phyloP scores from a whole-genome alignment of 2,797 vertebrate genomes.

The Orestias chungarensis region DNA sequence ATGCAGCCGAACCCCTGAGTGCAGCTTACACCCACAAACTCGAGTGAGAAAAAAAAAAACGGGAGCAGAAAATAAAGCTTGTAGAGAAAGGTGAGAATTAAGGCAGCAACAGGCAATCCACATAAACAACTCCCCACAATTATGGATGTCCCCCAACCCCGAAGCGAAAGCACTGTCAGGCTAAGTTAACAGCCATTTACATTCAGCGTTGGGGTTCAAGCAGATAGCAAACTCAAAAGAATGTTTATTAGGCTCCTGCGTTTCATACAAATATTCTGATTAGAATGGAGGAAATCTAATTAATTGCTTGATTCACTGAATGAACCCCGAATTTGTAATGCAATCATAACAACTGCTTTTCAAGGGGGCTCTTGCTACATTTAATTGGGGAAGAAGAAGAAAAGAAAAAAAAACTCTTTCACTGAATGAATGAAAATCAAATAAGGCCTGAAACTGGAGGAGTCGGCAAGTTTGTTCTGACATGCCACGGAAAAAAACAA shows the following conservation, averaged over 20 bases:
- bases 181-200: slow-evolving; percentile 69
- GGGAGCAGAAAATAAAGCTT: slow-evolving; percentile 26
- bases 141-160: slow-evolving; percentile 37
- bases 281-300: slow-evolving; percentile 77
- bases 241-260: slow-evolving; percentile 69
- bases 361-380: slow-evolving; percentile 81
- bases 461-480: slow-evolving; percentile 66
- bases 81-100: slow-evolving; percentile 34
- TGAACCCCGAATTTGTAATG: slow-evolving; percentile 80
- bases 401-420: slow-evolving; percentile 63
- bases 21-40: slow-evolving; percentile 54
- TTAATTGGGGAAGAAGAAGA: slow-evolving; percentile 74
- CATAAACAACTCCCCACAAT: slow-evolving; percentile 44
- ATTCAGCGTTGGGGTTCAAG: slow-evolving; percentile 46
- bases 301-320: slow-evolving; percentile 81
- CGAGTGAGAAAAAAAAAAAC: slow-evolving; percentile 40
- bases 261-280: slow-evolving; percentile 78
- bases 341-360: slow-evolving; percentile 82
- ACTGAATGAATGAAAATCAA: slow-evolving; percentile 78
- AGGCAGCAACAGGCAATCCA: slow-evolving; percentile 36
- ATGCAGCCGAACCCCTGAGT: slow-evolving; percentile 68
- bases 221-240: slow-evolving; percentile 65
- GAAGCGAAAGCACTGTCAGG: slow-evolving; percentile 53
- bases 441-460: slow-evolving; percentile 75
- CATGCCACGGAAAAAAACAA: slow-evolving; percentile 10